Evolutionary conservation across 1,140 invertebrate species (phyloP).

Genomic region (Dinothrombium tinctorium): DNA sequence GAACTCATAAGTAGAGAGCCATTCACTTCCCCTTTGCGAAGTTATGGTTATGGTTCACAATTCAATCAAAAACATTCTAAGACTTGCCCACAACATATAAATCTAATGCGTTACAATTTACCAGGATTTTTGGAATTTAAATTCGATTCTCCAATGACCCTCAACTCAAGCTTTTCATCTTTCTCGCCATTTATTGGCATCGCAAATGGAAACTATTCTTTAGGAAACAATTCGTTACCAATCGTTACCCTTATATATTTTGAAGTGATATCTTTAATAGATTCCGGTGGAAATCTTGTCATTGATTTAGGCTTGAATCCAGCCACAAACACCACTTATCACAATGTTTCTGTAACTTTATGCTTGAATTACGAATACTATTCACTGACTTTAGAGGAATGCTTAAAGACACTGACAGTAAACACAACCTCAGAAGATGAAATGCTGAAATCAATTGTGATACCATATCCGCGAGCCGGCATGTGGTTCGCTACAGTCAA

Average conservation of each 20-base stretch:
- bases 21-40: no score
- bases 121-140: constrained; percentile 1
- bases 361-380: constrained; percentile 5
- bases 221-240: neutral
- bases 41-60: no score
- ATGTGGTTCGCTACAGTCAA: constrained; percentile 33
- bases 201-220: neutral
- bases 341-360: constrained; percentile 6
- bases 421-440: neutral
- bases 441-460: constrained; percentile 23
- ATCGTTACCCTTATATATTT: constrained; percentile 23
- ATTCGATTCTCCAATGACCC: constrained; percentile 1
- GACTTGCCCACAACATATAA: neutral
- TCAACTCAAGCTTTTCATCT: constrained; percentile 1
- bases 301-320: constrained; percentile 17
- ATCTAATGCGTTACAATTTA: constrained; percentile 5
- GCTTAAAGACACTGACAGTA: constrained; percentile 1
- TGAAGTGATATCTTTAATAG: constrained; percentile 26
- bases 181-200: neutral
- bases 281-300: constrained; percentile 30
- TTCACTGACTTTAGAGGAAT: neutral
- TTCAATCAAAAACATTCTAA: no score
- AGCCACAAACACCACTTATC: neutral
- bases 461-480: constrained; percentile 52
- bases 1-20: no score